Base-by-base conservation (phyloP, 2,113 vertebrate species). In the Odontesthes bonariensis region DNA sequence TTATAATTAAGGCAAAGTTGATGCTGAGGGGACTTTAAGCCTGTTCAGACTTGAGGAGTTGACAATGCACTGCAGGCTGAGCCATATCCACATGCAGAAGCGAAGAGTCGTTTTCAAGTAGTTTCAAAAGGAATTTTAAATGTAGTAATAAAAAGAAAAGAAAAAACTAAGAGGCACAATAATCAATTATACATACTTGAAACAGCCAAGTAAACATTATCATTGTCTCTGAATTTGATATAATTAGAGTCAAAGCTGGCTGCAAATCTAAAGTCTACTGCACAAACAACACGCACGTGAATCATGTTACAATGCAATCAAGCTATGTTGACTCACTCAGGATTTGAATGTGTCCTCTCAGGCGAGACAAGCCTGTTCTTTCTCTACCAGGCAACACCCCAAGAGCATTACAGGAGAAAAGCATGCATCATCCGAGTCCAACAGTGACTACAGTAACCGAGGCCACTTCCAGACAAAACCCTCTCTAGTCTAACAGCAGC, bases 281-380 rank as follows among this genome's bases (percentile, higher is more conserved):
- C 59, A 66, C 72, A 72, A 72, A 80, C 59, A 83, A 55, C 19
- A 61, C 65, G 56, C 46, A 70, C 42, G n/a, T 77, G 56, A 72
- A 84, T 59, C 47, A 22, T 46, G 55, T 62, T 77, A 77, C 19
- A 10, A 65, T 42, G 44, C 23, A 75, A 80, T 72, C 77, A 52
- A 63, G 22, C 51, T 49, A 14, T 64, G 49, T 60, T 49, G 73
- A 85, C 55, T 82, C 58, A 32, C 75, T 77, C 55, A 20, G 84
- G 70, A 73, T 75, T 73, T 59, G n/a, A 75, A 81, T 0, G 13
- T 67, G 73, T 69, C 52, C 70, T 83, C 66, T 61, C 19, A 67
- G 79, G 73, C 58, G 52, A 75, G 59, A 79, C 65, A 65, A 70
- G 52, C 51, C 65, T 79, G 77, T 3, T 63, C 40, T 68, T 62